Evolutionary conservation across 2,888 invertebrate species (phyloP), one percentile per base, ranked within the genome.

Genomic region (Archips xylosteana): DNA sequence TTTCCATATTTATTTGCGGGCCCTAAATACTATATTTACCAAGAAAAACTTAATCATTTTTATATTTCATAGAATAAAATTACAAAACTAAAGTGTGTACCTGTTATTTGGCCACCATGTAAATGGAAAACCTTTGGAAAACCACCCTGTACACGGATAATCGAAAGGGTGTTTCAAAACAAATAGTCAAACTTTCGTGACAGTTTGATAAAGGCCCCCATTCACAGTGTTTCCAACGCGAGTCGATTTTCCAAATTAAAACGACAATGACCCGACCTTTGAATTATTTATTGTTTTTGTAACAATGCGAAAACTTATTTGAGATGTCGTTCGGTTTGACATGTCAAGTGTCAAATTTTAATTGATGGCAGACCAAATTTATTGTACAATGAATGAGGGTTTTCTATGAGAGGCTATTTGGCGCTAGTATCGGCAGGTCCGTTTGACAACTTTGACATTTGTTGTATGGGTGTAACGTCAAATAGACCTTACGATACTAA

Each of bases 151-250:
- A 32, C 13, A 49, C n/a, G n/a, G n/a, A 23, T 12, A 62, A 36
- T 36, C 39, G n/a, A 42, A 59, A 49, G 59, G 63, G n/a, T 67
- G 23, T 61, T 71, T 54, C 61, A 42, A 5, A 67, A 67, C 62
- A 73, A 73, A 73, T 59, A 64, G 64, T 10, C 23, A 36, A 71
- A 72, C 62, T 73, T 71, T 32, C 12, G 51, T 68, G 73, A 42
- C 59, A 68, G 73, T 68, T 59, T 49, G 63, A n/a, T 34, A 63
- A 63, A 68, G 47, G 47, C 3, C 1, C 15, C 73, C 45, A 59
- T 68, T 68, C 42, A 12, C 34, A 47, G 15, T 63, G 59, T 67
- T 51, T 23, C 15, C 32, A n/a, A 65, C 65, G 45, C 45, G 32
- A 59, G 62, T 39, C 15, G 42, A 57, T 63, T 73, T 42, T 13